Conservation (phyloP, 2,888 invertebrate species). For the Chironomus riparius region DNA sequence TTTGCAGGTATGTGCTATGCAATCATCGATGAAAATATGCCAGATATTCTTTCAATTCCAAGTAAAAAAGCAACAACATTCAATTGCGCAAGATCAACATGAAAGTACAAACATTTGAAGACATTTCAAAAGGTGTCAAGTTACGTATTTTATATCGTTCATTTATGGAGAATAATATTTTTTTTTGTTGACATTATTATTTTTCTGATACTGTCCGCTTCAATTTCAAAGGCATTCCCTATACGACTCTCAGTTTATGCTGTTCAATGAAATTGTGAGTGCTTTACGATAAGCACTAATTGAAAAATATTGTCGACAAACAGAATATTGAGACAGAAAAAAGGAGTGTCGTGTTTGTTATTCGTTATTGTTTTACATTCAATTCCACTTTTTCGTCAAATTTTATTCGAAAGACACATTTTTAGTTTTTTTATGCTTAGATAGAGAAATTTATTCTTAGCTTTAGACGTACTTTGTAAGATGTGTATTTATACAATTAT, state of each 20-base stretch:
- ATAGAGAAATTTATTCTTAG: neutral
- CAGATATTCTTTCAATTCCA: too few species aligned
- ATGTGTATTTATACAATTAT: too few species aligned
- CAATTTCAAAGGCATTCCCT: neutral
- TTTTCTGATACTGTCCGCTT: neutral
- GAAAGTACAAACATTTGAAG: too few species aligned
- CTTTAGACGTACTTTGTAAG: neutral
- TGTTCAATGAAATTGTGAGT: neutral
- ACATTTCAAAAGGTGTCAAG: neutral
- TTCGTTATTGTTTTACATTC: neutral
- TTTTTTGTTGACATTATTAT: too few species aligned
- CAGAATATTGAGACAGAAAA: neutral
- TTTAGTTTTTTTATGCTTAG: too few species aligned
- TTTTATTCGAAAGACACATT: too few species aligned
- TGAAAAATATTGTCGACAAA: constrained; percentile 8
- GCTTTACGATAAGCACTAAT: neutral
- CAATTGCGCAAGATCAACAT: too few species aligned
- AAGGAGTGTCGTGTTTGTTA: neutral
- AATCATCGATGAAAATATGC: too few species aligned
- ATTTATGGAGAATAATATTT: too few species aligned
- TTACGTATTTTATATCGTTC: neutral
- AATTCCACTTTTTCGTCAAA: neutral
- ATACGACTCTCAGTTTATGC: neutral
- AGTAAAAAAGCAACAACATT: too few species aligned
- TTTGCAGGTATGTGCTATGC: too few species aligned